Conservation (phyloP, 2,113 vertebrate genomes). For the Saccopteryx leptura region DNA sequence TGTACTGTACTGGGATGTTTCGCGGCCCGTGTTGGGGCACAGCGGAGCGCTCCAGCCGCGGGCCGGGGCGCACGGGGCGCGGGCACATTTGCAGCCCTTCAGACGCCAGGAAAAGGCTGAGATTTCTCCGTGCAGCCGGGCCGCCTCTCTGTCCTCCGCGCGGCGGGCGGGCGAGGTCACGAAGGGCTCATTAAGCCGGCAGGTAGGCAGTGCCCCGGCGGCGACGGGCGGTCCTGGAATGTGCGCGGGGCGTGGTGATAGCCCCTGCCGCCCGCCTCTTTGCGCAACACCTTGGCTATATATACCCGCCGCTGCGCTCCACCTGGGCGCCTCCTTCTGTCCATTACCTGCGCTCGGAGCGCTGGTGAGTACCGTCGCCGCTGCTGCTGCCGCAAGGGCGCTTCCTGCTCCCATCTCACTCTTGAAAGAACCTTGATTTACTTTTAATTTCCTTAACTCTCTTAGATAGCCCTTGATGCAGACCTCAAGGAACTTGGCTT, state of each 20-base stretch:
- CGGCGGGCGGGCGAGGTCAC: conserved; percentile 82
- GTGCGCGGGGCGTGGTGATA: conserved; percentile 87
- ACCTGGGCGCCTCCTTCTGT: conserved; percentile 78
- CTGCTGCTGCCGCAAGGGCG: not conserved
- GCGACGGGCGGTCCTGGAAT: conserved; percentile 86
- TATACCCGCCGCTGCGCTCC: conserved; percentile 84
- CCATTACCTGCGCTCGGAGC: conserved; percentile 77
- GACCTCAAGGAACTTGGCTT: not conserved
- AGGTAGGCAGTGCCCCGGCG: conserved; percentile 89
- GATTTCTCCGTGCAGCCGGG: not conserved
- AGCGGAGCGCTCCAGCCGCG: not conserved
- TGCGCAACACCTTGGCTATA: conserved; percentile 90
- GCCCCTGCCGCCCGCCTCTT: conserved; percentile 84
- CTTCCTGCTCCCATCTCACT: not conserved
- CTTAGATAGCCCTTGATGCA: not conserved
- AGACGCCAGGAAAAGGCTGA: not conserved
- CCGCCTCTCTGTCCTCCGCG: not conserved
- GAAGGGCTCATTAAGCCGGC: conserved; percentile 86
- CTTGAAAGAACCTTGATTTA: not conserved
- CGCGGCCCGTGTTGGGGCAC: rapidly evolving
- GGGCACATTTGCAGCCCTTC: not conserved
- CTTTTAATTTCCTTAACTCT: conserved; percentile 25
- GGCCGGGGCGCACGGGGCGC: not conserved
- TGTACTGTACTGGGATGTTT: not conserved
- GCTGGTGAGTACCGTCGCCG: conserved; percentile 88